Conservation (phyloP, 2,113 vertebrate genomes). For the Rhinoderma darwinii region DNA sequence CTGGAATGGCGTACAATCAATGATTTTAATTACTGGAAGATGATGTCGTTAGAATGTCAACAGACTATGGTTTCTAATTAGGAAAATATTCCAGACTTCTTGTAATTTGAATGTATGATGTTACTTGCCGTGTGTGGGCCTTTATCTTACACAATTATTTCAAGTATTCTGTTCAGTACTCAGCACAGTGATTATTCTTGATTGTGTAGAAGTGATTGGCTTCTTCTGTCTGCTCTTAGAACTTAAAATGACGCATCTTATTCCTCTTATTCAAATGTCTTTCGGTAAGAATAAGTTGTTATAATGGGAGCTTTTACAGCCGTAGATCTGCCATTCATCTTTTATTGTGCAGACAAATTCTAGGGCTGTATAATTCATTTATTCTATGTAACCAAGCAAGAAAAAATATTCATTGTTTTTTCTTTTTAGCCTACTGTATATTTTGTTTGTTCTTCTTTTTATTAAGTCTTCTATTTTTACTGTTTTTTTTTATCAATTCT, state of each 20-base stretch:
- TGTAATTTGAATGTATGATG: background rate
- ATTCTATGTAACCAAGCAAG: constrained; percentile 11
- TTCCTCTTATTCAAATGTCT: constrained; percentile 33
- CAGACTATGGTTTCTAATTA: background rate
- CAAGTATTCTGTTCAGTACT: constrained; percentile 32
- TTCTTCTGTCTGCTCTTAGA: constrained; percentile 33
- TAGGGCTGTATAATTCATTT: background rate
- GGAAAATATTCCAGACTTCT: background rate
- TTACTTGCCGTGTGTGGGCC: background rate
- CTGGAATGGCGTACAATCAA: background rate
- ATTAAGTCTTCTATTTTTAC: background rate
- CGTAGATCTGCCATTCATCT: constrained; percentile 12
- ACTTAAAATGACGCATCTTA: constrained; percentile 17
- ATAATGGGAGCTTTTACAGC: constrained; percentile 14
- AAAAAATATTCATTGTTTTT: constrained; percentile 26
- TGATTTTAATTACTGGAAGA: background rate
- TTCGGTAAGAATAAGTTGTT: constrained; percentile 38
- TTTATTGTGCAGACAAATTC: constrained; percentile 1
- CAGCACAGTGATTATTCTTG: constrained; percentile 31
- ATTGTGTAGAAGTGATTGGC: constrained; percentile 47
- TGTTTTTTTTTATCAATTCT: background rate
- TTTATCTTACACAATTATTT: constrained; percentile 26
- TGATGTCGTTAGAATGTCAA: constrained; percentile 14
- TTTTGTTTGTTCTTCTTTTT: background rate
- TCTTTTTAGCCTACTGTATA: background rate